These are phyloP conservation scores for Sardinella longiceps DNA, from an alignment of 2,797 vertebrate genomes.

Conservation along the genomic window DNA sequence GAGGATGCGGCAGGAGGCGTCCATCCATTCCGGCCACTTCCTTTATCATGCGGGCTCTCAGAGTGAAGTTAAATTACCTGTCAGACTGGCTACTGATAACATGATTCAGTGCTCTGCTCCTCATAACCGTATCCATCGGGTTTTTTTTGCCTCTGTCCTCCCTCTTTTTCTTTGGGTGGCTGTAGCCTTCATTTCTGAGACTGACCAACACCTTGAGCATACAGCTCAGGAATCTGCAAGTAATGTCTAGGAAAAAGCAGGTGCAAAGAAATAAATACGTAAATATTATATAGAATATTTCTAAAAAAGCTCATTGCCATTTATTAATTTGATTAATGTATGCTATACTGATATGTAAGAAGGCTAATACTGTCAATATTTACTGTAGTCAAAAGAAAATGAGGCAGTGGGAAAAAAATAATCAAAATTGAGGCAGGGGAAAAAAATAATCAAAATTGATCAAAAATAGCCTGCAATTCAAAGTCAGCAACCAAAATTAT, in stretches of 20 bases:
- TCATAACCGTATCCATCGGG: background rate
- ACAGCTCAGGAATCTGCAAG: background rate
- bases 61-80: slow-evolving; percentile 29
- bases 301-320: background rate
- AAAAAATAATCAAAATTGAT: background rate
- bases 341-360: background rate
- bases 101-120: slow-evolving; percentile 26
- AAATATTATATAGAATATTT: background rate
- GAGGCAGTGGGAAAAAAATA: too few species aligned
- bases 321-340: background rate
- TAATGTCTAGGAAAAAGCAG: background rate
- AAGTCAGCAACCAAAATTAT: too few species aligned
- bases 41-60: background rate
- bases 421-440: background rate
- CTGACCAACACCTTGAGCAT: background rate
- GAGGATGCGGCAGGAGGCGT: background rate
- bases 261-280: background rate
- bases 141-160: background rate
- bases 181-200: background rate
- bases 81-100: slow-evolving; percentile 27
- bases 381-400: too few species aligned
- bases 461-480: background rate
- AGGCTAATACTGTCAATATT: background rate
- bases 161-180: background rate
- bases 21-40: slow-evolving; percentile 20